Evolutionary conservation across 2,888 invertebrate species (phyloP).

Genomic region (Nemurella pictetii): DNA sequence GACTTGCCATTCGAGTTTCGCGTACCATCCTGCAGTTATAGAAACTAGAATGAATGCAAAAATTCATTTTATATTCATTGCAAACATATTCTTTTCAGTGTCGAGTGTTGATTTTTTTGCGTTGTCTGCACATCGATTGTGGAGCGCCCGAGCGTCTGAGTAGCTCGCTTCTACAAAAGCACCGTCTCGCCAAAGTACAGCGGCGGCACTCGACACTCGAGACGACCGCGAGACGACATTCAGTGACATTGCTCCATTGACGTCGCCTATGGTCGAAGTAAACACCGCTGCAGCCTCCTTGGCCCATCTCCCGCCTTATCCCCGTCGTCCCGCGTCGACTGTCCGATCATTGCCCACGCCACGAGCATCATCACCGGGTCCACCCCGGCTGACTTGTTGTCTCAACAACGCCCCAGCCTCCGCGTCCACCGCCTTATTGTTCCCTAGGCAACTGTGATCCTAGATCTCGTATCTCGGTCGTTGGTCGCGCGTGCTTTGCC

Average conservation of each 20-base stretch:
- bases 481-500: neutral
- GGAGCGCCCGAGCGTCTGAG: neutral
- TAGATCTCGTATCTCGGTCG: neutral
- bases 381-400: neutral
- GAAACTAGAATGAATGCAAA: neutral
- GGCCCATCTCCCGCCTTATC: neutral
- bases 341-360: neutral
- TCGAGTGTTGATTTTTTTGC: neutral
- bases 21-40: neutral
- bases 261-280: neutral
- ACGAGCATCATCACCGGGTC: neutral
- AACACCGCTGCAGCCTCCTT: no score
- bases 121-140: neutral
- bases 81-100: neutral
- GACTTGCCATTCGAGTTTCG: neutral
- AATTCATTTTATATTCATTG: neutral
- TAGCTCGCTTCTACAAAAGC: neutral
- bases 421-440: neutral
- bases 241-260: neutral
- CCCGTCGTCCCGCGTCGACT: neutral
- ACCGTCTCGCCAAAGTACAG: neutral
- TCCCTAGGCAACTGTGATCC: neutral
- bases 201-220: neutral
- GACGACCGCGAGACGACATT: neutral
- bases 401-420: neutral